These are phyloP conservation scores for Hyperopisus bebe DNA, from an alignment of 2,113 vertebrate species.

Conservation along the genomic window DNA sequence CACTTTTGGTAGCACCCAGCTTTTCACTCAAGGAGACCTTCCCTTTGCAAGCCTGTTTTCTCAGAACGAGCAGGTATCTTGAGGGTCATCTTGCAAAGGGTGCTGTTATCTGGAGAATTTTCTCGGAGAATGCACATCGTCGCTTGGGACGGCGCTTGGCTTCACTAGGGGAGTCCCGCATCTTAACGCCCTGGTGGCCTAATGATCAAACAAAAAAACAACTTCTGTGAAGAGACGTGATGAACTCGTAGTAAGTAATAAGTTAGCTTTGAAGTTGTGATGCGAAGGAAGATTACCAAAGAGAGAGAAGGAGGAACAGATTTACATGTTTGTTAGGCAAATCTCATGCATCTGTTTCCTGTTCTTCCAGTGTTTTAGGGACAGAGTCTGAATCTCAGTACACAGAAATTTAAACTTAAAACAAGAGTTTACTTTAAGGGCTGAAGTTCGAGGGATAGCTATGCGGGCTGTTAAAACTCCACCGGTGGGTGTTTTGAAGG, in stretches of 20 bases:
- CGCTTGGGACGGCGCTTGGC: neutral
- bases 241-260: neutral
- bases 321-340: neutral
- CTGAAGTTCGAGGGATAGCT: slow-evolving; percentile 9
- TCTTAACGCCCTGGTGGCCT: neutral
- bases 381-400: neutral
- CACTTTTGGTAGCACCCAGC: slow-evolving; percentile 16
- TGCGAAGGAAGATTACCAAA: neutral
- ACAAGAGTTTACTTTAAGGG: neutral
- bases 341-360: neutral
- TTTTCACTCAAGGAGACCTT: slow-evolving; percentile 22
- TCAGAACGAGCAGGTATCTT: neutral
- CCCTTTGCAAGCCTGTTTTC: neutral
- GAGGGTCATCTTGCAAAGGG: neutral
- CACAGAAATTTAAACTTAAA: neutral
- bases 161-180: neutral
- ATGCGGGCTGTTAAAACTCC: neutral
- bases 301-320: neutral
- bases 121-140: neutral
- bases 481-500: slow-evolving; percentile 4
- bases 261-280: neutral
- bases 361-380: neutral
- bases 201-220: neutral
- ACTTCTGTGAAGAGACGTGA: neutral
- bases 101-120: neutral